Conservation (phyloP, 2,113 vertebrate genomes). For the Cyanistes caeruleus region DNA sequence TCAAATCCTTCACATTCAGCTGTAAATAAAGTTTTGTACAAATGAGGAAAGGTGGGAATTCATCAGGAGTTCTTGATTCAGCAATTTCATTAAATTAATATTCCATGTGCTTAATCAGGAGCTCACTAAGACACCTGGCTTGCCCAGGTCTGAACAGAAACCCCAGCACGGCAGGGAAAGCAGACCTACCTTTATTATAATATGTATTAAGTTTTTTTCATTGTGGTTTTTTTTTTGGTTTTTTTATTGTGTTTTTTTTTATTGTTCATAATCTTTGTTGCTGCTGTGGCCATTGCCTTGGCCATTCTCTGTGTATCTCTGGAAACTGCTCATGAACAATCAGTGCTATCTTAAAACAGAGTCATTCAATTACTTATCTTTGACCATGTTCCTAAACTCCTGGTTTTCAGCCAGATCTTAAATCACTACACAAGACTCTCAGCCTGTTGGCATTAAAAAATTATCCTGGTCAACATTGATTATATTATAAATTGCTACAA, state of each 20-base stretch:
- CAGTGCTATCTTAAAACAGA: background rate
- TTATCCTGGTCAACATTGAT: background rate
- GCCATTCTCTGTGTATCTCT: background rate
- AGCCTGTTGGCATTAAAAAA: background rate
- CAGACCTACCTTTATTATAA: background rate
- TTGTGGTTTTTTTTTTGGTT: too few relatives aligned
- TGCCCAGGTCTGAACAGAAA: background rate
- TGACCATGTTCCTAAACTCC: rapidly evolving
- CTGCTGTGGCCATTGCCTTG: background rate
- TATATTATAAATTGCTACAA: background rate
- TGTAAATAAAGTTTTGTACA: background rate
- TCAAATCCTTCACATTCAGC: background rate
- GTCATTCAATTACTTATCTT: background rate
- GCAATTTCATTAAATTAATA: background rate
- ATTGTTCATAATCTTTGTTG: background rate
- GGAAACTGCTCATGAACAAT: background rate
- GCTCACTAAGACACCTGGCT: background rate
- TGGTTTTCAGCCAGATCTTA: background rate
- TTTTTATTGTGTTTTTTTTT: too few relatives aligned
- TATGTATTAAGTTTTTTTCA: background rate
- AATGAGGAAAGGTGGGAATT: background rate
- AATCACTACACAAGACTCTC: background rate
- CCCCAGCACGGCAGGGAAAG: background rate
- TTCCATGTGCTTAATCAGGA: background rate
- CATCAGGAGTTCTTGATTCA: background rate